Base-by-base conservation (phyloP, 2,113 vertebrate species). In the Notothenia coriiceps region DNA sequence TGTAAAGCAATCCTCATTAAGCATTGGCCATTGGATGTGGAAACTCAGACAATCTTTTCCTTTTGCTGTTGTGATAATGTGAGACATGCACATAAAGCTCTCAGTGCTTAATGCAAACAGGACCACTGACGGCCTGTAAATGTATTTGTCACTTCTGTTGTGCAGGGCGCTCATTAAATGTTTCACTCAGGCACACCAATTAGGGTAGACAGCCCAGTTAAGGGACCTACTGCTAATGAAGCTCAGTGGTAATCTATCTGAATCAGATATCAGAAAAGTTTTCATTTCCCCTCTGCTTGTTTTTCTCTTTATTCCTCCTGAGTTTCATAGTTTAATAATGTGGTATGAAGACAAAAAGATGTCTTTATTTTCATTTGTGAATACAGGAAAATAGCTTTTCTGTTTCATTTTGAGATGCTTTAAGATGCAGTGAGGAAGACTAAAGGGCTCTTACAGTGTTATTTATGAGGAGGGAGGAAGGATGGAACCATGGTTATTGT, bases 211-310 rank as follows among this genome's bases (percentile, higher is more conserved):
- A 54, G 63, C 79, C 68, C 73, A 83, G 83, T 87, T 72, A 55
- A 44, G 69, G 72, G 70, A 87, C 70, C 62, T 73, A 33, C 59
- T 79, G 77, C 89, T 87, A 87, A 90, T 92, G 86, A 86, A 81
- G 82, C 59, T 4, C 29, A 33, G 80, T 66, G 46, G 66, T 87
- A 84, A 86, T 84, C 80, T 77, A 82, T 84, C 85, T 84, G 79
- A 78, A 88, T 89, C 72, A 75, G 67, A 70, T 77, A 79, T 76
- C 60, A 74, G 57, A 59, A 85, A 89, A 67, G 70, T 79, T 87
- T 86, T 85, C 22, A 74, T 65, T 72, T 60, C 73, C 73, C 15
- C 50, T 56, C 80, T 35, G 44, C 51, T 62, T 62, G 25, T 69
- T 67, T 29, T 40, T 76, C 62, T 70, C 43, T 35, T 50, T 25